Evolutionary conservation across 1,140 invertebrate genomes (phyloP).

Genomic region (Luehdorfia chinensis): DNA sequence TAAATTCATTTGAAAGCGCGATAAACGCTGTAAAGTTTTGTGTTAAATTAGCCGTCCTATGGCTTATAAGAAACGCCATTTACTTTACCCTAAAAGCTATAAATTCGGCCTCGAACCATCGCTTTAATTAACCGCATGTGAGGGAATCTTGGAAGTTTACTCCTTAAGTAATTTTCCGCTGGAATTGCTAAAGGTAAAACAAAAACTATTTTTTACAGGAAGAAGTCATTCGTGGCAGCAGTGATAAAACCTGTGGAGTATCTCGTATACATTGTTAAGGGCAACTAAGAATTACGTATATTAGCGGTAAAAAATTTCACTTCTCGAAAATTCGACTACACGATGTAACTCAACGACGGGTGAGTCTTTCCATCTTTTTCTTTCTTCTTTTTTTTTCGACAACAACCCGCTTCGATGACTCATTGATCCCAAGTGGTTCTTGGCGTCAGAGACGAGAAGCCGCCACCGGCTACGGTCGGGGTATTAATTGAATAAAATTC

Average conservation of each 20-base stretch:
- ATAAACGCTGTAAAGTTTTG: slow-evolving; percentile 16
- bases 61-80: slow-evolving; percentile 16
- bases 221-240: background rate
- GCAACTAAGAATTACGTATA: no score
- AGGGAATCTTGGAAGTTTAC: slow-evolving; percentile 3
- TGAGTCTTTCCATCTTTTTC: no score
- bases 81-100: slow-evolving; percentile 15
- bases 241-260: background rate
- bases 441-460: no score
- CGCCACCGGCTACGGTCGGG: no score
- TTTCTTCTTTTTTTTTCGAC: no score
- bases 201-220: slow-evolving; percentile 2
- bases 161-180: slow-evolving; percentile 1
- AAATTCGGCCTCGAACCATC: slow-evolving; percentile 9
- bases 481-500: no score
- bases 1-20: slow-evolving; percentile 17
- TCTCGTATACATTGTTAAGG: no score
- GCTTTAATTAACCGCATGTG: slow-evolving; percentile 13
- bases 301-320: no score
- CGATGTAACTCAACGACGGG: no score
- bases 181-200: background rate
- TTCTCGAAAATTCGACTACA: no score
- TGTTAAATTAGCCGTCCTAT: slow-evolving; percentile 17
- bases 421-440: no score
- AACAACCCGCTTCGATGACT: no score